A percentile compares a stretch with the other conserved stretches of the same genome.
Conservation (phyloP, 2,113 vertebrate genomes). For the Theristicus caerulescens region DNA sequence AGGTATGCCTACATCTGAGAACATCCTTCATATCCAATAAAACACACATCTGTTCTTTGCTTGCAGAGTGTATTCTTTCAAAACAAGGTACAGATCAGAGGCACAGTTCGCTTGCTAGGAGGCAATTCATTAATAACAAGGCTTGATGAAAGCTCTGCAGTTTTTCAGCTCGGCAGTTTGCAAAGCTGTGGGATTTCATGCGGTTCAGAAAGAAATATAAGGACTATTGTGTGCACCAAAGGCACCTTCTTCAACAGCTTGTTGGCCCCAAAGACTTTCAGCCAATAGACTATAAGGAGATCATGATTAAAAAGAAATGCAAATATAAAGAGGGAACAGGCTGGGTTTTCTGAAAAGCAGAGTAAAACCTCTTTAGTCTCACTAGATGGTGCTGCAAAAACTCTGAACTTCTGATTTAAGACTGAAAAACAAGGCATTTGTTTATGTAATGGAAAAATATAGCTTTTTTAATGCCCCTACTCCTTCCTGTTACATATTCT, state of each 20-base stretch:
- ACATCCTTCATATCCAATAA: not conserved
- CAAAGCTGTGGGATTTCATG: not conserved
- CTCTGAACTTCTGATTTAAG: not conserved
- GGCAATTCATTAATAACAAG: not conserved
- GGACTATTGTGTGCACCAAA: not conserved
- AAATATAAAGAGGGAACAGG: not conserved
- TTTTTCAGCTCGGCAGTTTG: not conserved
- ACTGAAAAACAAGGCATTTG: not conserved
- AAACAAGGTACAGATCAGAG: conserved; percentile 4
- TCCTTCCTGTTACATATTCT: not conserved
- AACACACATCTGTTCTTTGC: not conserved
- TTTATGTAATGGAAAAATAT: not conserved
- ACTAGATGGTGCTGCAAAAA: conserved; percentile 66
- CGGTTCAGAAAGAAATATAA: not conserved
- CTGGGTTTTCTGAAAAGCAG: not conserved
- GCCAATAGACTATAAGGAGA: not conserved
- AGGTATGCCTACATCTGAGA: not conserved
- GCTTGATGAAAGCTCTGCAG: not conserved
- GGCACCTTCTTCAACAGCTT: not conserved
- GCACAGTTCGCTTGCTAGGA: not conserved
- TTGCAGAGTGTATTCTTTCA: not conserved
- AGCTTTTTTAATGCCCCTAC: not conserved
- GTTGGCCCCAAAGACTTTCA: not conserved
- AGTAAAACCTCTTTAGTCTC: not conserved
- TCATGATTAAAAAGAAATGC: not conserved